Evolutionary conservation across 2,888 invertebrate genomes (phyloP).

Genomic region (Philhelius pedissequus): DNA sequence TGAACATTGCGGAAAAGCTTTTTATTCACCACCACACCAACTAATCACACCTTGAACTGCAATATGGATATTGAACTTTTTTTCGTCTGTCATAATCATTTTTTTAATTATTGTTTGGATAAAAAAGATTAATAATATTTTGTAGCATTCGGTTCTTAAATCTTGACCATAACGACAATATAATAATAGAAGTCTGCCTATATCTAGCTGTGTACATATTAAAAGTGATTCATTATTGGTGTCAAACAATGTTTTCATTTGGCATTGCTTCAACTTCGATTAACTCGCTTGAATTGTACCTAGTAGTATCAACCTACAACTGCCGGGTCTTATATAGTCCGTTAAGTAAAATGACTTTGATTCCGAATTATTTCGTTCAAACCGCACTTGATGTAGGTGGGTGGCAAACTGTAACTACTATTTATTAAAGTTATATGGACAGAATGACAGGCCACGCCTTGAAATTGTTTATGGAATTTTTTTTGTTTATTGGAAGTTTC

Average conservation of each 20-base stretch:
- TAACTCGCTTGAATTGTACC: background rate
- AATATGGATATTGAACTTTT: background rate
- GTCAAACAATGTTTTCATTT: background rate
- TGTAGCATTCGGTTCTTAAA: background rate
- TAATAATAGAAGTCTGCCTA: too few relatives aligned
- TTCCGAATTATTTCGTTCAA: background rate
- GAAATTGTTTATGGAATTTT: background rate
- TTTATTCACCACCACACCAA: background rate
- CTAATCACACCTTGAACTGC: background rate
- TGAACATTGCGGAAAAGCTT: background rate
- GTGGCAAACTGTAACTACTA: background rate
- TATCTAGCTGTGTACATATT: too few relatives aligned
- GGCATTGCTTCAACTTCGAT: background rate
- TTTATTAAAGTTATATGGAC: background rate
- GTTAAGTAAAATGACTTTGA: background rate
- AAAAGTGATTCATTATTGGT: background rate
- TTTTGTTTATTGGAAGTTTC: background rate
- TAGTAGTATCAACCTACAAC: background rate
- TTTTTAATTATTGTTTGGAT: slow-evolving; percentile 7
- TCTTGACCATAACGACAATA: background rate
- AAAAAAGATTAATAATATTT: background rate
- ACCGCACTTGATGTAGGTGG: background rate
- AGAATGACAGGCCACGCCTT: background rate
- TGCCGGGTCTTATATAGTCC: background rate
- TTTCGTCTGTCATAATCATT: background rate